Evolutionary conservation across 1,140 invertebrate genomes (phyloP), one percentile per base, ranked within the genome.

Genomic region (Bacillus rossius): DNA sequence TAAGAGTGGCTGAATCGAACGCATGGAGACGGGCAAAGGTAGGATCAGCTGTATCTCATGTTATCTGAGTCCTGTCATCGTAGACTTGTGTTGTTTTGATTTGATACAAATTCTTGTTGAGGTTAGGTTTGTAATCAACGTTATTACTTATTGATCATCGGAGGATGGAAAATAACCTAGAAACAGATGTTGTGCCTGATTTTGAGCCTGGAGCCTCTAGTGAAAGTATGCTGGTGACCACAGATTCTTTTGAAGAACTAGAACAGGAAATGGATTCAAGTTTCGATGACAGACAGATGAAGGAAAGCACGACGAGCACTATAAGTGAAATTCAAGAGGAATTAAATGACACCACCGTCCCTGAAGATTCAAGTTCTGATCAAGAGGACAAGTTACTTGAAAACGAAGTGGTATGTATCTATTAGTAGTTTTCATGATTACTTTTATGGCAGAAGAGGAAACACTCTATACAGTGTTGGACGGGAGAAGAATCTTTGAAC

Each of bases 181-280:
- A 71, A 45, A 66, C 64, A 8, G 73, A 73, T 10, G 66, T 68
- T 8, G 72, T 73, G 20, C 66, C 73, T 23, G 76, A 73, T 56
- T 74, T 77, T 55, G 77, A 79, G 61, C 79, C 79, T 34, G 82
- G 81, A 20, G 80, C 79, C 51, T 77, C 79, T 7, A 63, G 70
- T 10, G 85, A 86, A 66, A 84, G 80, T 53, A 82, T 87, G 72
- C 74, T 89, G 23, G 79, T 87, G 17, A 82, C 84, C 8, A 83
- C 82, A 7, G 84, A 86, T 66, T 83, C 80, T 20, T 85, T 83
- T 63, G 84, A 88, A 64, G 84, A 87, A 61, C 82, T 85, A 63
- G 83, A 84, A 40, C 79, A 81, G 13, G 80, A 83, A 64, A 81
- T 86, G 76, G 83, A 78, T 58, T 78, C 77, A 13, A 81, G 79